Evolutionary conservation across 2,797 vertebrate species (phyloP).

Genomic region (Eulemur mongoz): DNA sequence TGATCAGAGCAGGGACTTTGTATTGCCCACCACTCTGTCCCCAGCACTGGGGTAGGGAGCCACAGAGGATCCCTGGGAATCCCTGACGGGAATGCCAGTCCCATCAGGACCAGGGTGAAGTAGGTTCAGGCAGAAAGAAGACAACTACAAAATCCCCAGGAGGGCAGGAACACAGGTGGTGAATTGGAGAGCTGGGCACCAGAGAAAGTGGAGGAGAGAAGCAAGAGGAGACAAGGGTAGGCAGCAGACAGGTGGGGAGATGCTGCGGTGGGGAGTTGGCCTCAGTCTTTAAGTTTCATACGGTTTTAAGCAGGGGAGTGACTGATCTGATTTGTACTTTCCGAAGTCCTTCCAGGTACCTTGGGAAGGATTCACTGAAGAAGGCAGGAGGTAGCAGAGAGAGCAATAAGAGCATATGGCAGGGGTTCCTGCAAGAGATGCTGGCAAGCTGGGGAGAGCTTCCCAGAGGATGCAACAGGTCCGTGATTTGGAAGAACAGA

Average conservation of each 20-base stretch:
- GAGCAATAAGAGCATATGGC: background rate
- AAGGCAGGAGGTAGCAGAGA: too few relatives aligned
- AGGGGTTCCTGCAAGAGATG: background rate
- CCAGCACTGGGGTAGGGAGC: too few relatives aligned
- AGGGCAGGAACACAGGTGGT: background rate
- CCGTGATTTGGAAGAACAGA: background rate
- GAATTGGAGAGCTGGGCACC: background rate
- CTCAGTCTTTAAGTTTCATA: background rate
- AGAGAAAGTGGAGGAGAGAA: background rate
- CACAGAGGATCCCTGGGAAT: background rate
- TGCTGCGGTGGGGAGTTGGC: fast-evolving
- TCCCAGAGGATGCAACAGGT: background rate
- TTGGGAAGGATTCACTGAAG: background rate
- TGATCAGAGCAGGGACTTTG: background rate
- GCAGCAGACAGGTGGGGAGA: background rate
- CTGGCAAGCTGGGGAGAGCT: fast-evolving
- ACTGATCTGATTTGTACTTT: background rate
- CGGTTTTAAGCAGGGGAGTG: background rate
- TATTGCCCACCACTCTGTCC: background rate
- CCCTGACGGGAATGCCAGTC: background rate
- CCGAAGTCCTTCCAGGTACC: background rate
- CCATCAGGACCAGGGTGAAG: background rate
- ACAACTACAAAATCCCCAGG: background rate
- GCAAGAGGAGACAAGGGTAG: background rate
- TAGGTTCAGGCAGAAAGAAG: background rate